Conservation (phyloP, 2,888 invertebrate genomes). For the Oxystoma pomonae region DNA sequence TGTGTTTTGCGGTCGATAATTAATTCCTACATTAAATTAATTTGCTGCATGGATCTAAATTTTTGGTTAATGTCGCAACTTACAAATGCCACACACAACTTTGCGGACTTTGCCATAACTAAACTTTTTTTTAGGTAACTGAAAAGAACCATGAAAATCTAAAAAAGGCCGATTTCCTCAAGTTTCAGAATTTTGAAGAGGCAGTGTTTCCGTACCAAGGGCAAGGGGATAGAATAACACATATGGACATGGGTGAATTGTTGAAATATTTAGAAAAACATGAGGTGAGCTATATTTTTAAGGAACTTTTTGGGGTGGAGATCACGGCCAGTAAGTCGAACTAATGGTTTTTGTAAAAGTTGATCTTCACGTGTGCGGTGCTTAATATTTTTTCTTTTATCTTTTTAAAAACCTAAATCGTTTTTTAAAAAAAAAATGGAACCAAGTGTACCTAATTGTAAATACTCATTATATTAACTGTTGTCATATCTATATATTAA, state of each 20-base stretch:
- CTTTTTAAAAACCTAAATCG: no score
- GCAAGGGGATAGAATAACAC: slow-evolving; percentile 46
- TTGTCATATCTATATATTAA: no score
- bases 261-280: slow-evolving; percentile 69
- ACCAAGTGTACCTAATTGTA: no score
- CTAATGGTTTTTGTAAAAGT: background rate
- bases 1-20: no score
- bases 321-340: slow-evolving; percentile 26
- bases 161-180: slow-evolving; percentile 47
- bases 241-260: slow-evolving; percentile 76
- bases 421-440: no score
- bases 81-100: no score
- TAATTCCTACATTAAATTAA: no score
- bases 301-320: slow-evolving; percentile 70
- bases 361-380: no score
- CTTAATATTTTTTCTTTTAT: no score
- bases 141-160: slow-evolving; percentile 52
- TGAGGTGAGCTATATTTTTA: slow-evolving; percentile 68
- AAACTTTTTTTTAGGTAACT: slow-evolving; percentile 66
- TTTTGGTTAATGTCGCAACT: no score
- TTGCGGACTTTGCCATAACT: slow-evolving; percentile 2
- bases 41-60: no score
- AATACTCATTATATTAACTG: no score
- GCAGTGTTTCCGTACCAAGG: slow-evolving; percentile 53
- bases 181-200: slow-evolving; percentile 66